phyloP scores from a whole-genome alignment of 2,113 vertebrate species.

The Oreocharis arfaki region DNA sequence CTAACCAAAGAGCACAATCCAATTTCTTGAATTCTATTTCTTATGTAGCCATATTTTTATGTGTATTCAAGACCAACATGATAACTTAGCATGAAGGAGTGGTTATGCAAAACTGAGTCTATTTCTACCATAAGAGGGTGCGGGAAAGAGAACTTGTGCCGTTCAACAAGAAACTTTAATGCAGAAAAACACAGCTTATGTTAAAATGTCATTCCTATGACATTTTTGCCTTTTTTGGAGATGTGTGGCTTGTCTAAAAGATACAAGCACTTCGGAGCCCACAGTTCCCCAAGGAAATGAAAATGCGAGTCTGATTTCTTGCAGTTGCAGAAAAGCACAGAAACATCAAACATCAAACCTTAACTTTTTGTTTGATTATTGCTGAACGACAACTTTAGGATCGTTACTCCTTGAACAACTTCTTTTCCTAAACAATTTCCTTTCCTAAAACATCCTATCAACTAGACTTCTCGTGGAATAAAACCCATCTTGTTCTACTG shows the following conservation, averaged over 20 bases:
- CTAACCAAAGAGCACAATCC: neutral
- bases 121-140: neutral
- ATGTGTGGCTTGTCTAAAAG: neutral
- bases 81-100: neutral
- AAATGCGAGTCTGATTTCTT: neutral
- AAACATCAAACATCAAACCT: neutral
- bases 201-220: conserved; percentile 37
- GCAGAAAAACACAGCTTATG: neutral
- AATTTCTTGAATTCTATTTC: neutral
- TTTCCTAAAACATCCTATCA: neutral
- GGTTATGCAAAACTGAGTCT: neutral
- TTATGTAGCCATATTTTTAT: neutral
- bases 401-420: neutral
- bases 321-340: neutral
- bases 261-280: neutral
- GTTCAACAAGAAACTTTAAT: neutral
- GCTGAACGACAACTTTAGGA: neutral
- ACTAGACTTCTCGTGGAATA: neutral
- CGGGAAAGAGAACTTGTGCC: neutral
- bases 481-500: neutral
- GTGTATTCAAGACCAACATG: neutral
- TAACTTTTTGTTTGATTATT: neutral
- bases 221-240: conserved; percentile 51
- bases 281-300: conserved; percentile 19
- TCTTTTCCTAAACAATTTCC: neutral